phyloP scores from a whole-genome alignment of 2,797 vertebrate species.

The Pipistrellus pipistrellus region DNA sequence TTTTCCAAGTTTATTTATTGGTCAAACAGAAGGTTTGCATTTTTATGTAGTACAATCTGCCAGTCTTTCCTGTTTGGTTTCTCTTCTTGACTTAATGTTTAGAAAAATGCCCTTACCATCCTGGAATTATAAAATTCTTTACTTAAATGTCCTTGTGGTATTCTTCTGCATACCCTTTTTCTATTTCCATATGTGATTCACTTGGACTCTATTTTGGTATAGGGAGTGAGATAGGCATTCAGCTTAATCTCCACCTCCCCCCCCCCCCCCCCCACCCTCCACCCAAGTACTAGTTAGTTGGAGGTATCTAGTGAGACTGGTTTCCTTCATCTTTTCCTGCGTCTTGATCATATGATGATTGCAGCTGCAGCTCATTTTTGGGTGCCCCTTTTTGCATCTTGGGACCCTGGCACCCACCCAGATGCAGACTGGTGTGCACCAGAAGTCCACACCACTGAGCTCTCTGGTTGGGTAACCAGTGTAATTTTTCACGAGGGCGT shows the following conservation, averaged over 20 bases:
- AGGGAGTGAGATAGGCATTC: background rate
- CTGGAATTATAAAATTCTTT: conserved; percentile 56
- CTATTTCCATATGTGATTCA: conserved; percentile 29
- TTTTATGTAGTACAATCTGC: conserved; percentile 71
- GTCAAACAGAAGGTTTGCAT: conserved; percentile 73
- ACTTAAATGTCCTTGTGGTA: conserved; percentile 58
- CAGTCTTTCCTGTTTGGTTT: conserved; percentile 68
- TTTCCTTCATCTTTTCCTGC: conserved; percentile 20
- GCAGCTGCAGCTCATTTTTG: background rate
- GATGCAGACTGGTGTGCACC: background rate
- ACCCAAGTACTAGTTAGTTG: background rate
- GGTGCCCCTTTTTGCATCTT: background rate
- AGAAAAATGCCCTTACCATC: conserved; percentile 17
- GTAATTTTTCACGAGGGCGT: background rate
- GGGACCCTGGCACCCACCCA: background rate
- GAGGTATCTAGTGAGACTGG: background rate
- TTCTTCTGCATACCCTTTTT: background rate
- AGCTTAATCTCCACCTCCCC: background rate
- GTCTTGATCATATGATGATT: background rate
- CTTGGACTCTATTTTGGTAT: conserved; percentile 29
- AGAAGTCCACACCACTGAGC: background rate
- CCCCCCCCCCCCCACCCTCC: rapidly evolving
- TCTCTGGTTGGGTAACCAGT: background rate
- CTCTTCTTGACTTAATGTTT: conserved; percentile 67
- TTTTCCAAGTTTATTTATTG: conserved; percentile 75